Evolutionary conservation across 2,888 invertebrate genomes (phyloP), one percentile per base, ranked within the genome.

Genomic region (Chymomyza amoena): DNA sequence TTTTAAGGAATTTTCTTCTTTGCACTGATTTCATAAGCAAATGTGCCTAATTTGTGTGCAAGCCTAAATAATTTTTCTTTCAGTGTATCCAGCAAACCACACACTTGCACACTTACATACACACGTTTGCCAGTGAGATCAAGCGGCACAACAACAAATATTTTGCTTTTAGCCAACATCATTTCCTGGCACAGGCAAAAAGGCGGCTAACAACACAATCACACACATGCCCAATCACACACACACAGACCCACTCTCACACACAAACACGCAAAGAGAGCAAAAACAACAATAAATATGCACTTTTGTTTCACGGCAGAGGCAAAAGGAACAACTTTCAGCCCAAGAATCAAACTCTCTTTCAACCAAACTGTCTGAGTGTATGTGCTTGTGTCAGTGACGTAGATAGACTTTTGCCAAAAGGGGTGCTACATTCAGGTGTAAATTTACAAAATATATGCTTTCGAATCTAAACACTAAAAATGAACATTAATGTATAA

Each of bases 101-200:
- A 61, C 67, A 68, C 50, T 61, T 2, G 32, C 51, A 36, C 18
- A 25, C 13, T 20, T 18, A 50, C 45, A 52, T 4, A 57, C 20
- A 61, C 36, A 62, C 10, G 32, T 45, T 59, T 6, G 20, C 52
- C 36, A 51, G 9, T 32, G 36, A 70, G 71, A 70, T 68, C 68
- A 67, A 66, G 70, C 68, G 61, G 64, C 63, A 73, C 64, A 78
- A 76, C 69, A 81, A 73, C 72, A 77, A 73, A 77, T 72, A 74
- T 81, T 76, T 73, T 76, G 59, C 76, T 76, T 70, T 68, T 65
- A 20, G 28, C 54, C 13, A 61, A 57, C 45, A 67, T 45, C 39
- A 45, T 45, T 54, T 15, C 52, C 57, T 57, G 10, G 20, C 57
- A 57, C 20, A 57, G 20, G 5, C 20, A 20, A 57, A 45, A 45